Evolutionary conservation across 2,888 invertebrate genomes (phyloP), one percentile per base, ranked within the genome.

Genomic region (Bombylius major): DNA sequence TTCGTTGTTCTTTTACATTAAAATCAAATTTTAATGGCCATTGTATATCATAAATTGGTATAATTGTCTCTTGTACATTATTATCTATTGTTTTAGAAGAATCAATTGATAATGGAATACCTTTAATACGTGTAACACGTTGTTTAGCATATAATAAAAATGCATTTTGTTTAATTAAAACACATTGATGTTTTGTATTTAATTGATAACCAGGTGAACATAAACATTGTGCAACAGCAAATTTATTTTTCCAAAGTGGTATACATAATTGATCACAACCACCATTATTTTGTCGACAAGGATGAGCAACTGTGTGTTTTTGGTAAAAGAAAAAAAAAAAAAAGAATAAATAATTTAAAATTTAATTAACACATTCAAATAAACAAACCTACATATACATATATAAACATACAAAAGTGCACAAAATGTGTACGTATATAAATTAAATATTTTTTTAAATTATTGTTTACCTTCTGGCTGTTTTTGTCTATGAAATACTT

Each of bases 191-290:
- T 64, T 72, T 77, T 23, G 79, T 77, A 55, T 75, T 68, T 52
- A 82, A 75, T 62, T 78, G 78, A 75, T 80, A 88, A 4, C 90
- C 90, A 63, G 85, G 82, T 46, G 81, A 78, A 68, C 90, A 90
- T 53, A 83, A 67, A 73, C 90, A 91, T 64, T 79, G 79, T 60
- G 82, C 81, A 61, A 78, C 69, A 1, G 81, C 78, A 58, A 76
- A 75, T 61, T 69, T 70, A 44, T 71, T 71, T 57, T 77, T 76
- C 79, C 81, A 84, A 56, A 77, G 70, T 49, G 87, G 80, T 59
- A 89, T 76, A 75, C 90, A 90, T 60, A 90, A 76, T 72, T 90
- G 89, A 63, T 81, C 80, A 77, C 90, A 90, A 60, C 81, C 81
- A 61, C 85, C 86, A 67, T 82, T 82, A 65, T 77, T 72, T 47